Evolutionary conservation across 2,888 invertebrate genomes (phyloP), one percentile per base, ranked within the genome.

Genomic region (Chalcis sispes): DNA sequence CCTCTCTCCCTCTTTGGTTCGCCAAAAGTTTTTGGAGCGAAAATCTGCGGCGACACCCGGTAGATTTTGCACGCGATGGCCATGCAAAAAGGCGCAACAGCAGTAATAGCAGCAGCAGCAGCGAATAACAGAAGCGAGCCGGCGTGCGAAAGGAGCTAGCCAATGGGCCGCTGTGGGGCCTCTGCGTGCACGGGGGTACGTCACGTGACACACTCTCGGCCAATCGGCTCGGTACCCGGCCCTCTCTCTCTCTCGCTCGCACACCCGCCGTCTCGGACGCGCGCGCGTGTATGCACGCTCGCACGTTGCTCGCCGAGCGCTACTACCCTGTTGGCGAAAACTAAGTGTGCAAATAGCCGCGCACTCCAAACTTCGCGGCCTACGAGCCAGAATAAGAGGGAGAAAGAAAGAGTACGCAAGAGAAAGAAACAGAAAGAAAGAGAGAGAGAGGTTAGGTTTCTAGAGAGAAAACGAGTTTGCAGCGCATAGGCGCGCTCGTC

Each of bases 391-490:
- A 36, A 36, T 4, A n/a, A 46, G 36, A 40, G 25, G 36, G 56
- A 64, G 72, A 2, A 42, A 64, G 62, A 32, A 40, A 13, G 25
- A 50, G 54, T 13, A 25, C 46, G 46, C 36, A 56, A 74, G 32
- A 46, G 36, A 40, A 18, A 32, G 56, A 64, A 64, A 2, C 42
- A 64, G 62, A 32, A 40, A 13, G 25, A 50, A 58, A 65, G 40
- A 69, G 50, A 32, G n/a, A 62, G 13, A 36, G 58, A 73, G 72
- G 72, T 73, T 66, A 66, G 66, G 66, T 72, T 72, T 65, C 42
- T 42, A 23, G 54, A 29, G 67, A 69, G 80, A 82, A 83, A 85
- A 87, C 87, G 84, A 85, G 88, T 88, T 88, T 87, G 86, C 87
- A 87, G 86, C 85, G 87, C 80, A 82, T 84, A 81, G 80, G 77